Conservation (phyloP, 2,888 invertebrate genomes). For the Nomada fabriciana region DNA sequence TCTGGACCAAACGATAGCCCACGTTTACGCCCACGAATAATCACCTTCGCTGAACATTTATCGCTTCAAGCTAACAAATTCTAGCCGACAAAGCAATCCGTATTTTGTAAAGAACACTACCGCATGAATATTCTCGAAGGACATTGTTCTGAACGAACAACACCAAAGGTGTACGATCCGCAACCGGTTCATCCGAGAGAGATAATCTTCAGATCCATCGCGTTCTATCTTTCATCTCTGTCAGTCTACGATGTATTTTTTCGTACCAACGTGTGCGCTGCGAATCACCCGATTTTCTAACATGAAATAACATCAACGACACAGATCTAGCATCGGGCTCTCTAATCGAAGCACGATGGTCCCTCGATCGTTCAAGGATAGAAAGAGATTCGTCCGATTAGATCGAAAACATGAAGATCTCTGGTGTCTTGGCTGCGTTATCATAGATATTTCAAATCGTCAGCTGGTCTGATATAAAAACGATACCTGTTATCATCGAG, state of each 20-base stretch:
- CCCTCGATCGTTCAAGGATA: not conserved
- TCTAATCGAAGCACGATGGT: not conserved
- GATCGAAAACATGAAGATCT: slow-evolving; percentile 26
- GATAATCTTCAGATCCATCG: slow-evolving; percentile 20
- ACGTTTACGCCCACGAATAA: slow-evolving; percentile 14
- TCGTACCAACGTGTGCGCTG: no score
- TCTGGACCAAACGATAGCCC: slow-evolving; percentile 49
- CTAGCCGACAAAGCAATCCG: slow-evolving; percentile 21
- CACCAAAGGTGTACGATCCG: not conserved
- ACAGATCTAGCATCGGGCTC: not conserved
- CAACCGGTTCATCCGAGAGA: not conserved
- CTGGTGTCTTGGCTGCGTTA: slow-evolving; percentile 9
- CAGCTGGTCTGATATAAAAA: slow-evolving; percentile 53
- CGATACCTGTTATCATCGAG: slow-evolving; percentile 15
- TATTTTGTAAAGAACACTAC: slow-evolving; percentile 41
- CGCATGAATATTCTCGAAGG: not conserved
- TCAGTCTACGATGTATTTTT: not conserved
- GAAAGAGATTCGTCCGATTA: not conserved
- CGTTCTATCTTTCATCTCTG: slow-evolving; percentile 31
- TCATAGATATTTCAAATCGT: slow-evolving; percentile 21
- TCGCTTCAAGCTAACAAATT: slow-evolving; percentile 40
- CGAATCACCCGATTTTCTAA: not conserved
- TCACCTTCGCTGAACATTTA: slow-evolving; percentile 13
- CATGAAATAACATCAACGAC: not conserved
- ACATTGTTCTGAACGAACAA: not conserved